These are phyloP conservation scores for Pseudeuparius sepicola DNA, from an alignment of 2,888 invertebrate genomes.

Conservation along the genomic window DNA sequence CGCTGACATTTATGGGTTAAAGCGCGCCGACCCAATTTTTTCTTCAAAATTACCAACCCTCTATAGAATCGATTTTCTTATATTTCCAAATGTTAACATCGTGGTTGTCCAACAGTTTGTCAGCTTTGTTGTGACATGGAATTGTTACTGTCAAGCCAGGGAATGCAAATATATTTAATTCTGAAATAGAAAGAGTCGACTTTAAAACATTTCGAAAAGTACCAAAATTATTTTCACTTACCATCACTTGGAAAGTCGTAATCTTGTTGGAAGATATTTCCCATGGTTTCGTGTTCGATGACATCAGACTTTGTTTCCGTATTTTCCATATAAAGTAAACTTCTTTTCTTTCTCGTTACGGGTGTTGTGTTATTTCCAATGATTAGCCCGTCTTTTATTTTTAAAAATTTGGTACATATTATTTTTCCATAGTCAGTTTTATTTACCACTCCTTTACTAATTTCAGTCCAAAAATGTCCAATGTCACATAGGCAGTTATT, in stretches of 20 bases:
- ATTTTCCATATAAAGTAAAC: conserved; percentile 26
- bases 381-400: conserved; percentile 22
- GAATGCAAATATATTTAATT: conserved; percentile 21
- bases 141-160: conserved; percentile 24
- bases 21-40: too few relatives aligned
- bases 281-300: conserved; percentile 24
- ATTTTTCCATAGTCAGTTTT: conserved; percentile 15
- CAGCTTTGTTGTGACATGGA: conserved; percentile 21
- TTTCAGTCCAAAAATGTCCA: conserved; percentile 20
- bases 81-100: conserved; percentile 24
- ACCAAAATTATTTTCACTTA: too few relatives aligned
- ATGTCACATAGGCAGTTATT: conserved; percentile 29
- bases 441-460: conserved; percentile 16
- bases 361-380: conserved; percentile 25
- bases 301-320: conserved; percentile 15
- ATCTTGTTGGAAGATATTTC: conserved; percentile 25
- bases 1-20: too few relatives aligned
- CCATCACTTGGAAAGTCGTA: conserved; percentile 20
- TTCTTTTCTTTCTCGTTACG: conserved; percentile 25
- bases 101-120: conserved; percentile 16
- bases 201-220: too few relatives aligned
- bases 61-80: conserved; percentile 18
- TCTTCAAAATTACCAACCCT: too few relatives aligned
- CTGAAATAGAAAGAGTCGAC: too few relatives aligned
- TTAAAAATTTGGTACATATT: conserved; percentile 22